Conservation (phyloP, 1,140 invertebrate genomes). For the Meloidogyne chitwoodi region DNA sequence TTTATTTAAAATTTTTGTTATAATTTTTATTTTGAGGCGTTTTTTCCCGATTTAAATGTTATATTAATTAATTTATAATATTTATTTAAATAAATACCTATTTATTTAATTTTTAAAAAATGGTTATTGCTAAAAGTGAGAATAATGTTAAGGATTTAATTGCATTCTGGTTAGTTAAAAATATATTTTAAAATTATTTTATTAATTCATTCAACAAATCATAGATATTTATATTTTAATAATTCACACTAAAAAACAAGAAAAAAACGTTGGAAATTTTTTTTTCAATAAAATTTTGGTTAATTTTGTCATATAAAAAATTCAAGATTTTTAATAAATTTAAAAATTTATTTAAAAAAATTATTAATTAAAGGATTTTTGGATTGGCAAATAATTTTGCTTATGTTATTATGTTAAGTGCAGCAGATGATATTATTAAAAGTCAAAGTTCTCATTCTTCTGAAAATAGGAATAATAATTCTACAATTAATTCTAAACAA, state of each 20-base stretch:
- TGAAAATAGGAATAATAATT: neutral
- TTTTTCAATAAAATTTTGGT: no score
- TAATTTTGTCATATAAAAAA: no score
- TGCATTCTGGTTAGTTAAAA: neutral
- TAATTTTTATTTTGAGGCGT: no score
- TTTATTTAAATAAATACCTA: no score
- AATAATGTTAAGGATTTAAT: neutral
- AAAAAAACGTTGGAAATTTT: no score
- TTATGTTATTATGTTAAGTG: slow-evolving; percentile 36
- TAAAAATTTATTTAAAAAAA: neutral
- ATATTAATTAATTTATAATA: no score
- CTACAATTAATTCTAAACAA: neutral
- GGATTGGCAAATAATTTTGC: slow-evolving; percentile 39
- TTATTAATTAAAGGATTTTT: slow-evolving; percentile 27
- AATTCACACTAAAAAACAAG: no score
- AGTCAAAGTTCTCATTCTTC: neutral
- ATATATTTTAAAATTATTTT: neutral
- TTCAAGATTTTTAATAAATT: neutral
- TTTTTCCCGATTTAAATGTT: no score
- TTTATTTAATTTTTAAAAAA: neutral
- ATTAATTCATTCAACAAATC: no score
- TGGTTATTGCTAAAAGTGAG: neutral
- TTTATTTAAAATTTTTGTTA: no score
- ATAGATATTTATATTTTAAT: neutral
- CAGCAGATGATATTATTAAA: slow-evolving; percentile 39